Percentiles rank a stretch among this genome's conserved stretches.
Evolutionary conservation across 2,113 vertebrate genomes (phyloP).

Genomic region (Chaenocephalus aceratus): DNA sequence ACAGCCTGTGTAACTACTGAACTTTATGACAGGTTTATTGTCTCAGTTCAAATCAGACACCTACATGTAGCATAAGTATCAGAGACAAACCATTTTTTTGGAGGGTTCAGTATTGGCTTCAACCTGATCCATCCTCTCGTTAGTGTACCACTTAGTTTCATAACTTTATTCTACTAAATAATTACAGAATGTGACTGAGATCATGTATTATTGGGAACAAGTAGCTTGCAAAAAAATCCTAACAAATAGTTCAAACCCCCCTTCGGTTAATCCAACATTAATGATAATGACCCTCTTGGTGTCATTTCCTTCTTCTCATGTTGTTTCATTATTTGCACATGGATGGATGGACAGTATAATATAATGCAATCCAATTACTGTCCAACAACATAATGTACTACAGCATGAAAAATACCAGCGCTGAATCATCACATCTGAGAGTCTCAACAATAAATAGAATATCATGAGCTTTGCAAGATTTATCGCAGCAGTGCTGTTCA

Average conservation of each 20-base stretch:
- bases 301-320: not conserved
- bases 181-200: no score
- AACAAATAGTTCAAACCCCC: conserved; percentile 9
- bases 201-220: no score
- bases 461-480: not conserved
- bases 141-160: no score
- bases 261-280: not conserved
- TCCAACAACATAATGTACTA: not conserved
- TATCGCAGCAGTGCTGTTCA: not conserved
- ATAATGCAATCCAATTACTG: not conserved
- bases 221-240: no score
- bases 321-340: not conserved
- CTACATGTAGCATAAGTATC: not conserved
- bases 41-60: not conserved
- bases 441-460: conserved; percentile 8
- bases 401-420: not conserved
- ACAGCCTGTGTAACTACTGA: not conserved
- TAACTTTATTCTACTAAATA: no score
- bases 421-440: conserved; percentile 16
- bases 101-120: not conserved
- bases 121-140: not conserved
- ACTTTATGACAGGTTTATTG: not conserved
- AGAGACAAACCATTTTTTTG: not conserved
- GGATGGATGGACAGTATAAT: not conserved
- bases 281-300: not conserved